Evolutionary conservation across 2,888 invertebrate genomes (phyloP).

Genomic region (Maniola hyperantus): DNA sequence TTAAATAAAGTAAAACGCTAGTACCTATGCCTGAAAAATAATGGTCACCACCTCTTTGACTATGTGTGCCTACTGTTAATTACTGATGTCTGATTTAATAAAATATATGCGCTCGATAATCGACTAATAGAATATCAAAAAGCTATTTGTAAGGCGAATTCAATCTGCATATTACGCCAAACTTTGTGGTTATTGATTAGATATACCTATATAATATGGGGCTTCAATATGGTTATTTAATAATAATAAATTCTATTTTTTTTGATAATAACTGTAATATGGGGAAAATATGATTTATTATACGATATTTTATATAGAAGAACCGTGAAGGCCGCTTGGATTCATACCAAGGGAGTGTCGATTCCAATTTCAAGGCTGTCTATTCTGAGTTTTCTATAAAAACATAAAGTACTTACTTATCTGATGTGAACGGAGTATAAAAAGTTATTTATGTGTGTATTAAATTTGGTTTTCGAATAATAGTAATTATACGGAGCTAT

Average conservation of each 20-base stretch:
- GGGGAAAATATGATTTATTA: not conserved
- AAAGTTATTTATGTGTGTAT: not conserved
- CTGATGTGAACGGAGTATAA: not conserved
- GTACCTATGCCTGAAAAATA: not conserved
- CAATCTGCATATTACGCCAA: constrained; percentile 59
- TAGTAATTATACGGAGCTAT: too few species aligned
- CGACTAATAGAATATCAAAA: constrained; percentile 72
- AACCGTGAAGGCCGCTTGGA: constrained; percentile 9
- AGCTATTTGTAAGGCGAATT: constrained; percentile 62
- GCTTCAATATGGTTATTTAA: not conserved
- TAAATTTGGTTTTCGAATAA: too few species aligned
- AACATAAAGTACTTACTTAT: not conserved
- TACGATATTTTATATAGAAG: not conserved
- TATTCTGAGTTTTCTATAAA: constrained; percentile 9
- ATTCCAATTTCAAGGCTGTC: constrained; percentile 11
- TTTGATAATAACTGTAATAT: not conserved
- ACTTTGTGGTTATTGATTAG: constrained; percentile 58
- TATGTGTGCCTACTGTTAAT: constrained; percentile 34
- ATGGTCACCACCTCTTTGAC: not conserved
- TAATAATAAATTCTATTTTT: not conserved
- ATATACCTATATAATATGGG: constrained; percentile 30
- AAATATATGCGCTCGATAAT: constrained; percentile 50
- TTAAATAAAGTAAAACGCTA: too few species aligned
- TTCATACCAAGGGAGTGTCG: constrained; percentile 2
- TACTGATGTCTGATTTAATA: constrained; percentile 43